A percentile compares a stretch with the other conserved stretches of the same genome.
phyloP scores from a whole-genome alignment of 2,113 vertebrate genomes.

The Gallinago jamesoni region DNA sequence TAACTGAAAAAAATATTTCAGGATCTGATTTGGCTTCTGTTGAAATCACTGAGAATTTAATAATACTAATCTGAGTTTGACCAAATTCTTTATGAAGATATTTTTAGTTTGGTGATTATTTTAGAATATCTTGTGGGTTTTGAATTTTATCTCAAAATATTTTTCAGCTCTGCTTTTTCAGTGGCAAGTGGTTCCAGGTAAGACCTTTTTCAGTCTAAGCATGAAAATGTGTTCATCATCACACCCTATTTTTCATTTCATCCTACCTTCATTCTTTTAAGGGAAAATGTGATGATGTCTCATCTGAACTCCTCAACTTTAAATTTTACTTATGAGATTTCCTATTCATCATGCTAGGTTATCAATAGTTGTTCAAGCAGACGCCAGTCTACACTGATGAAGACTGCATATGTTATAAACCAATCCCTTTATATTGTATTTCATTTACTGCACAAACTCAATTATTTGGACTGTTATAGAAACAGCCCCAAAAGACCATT shows the following conservation, averaged over 20 bases:
- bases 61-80: not conserved
- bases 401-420: not conserved
- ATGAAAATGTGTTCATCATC: not conserved
- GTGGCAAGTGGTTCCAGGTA: not conserved
- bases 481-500: not conserved
- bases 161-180: not conserved
- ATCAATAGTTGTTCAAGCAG: not conserved
- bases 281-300: not conserved
- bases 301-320: not conserved
- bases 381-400: not conserved
- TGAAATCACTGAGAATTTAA: not conserved
- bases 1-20: not conserved
- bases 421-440: not conserved
- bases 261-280: not conserved
- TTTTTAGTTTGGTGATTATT: not conserved
- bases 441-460: conserved; percentile 8
- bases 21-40: not conserved
- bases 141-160: not conserved
- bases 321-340: not conserved
- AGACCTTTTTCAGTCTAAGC: not conserved
- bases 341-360: not conserved
- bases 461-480: not conserved
- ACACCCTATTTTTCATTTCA: not conserved
- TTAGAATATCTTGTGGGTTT: not conserved
- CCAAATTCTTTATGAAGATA: not conserved